These are phyloP conservation scores for Halichoeres trimaculatus DNA, from an alignment of 2,113 vertebrate genomes.

Conservation along the genomic window DNA sequence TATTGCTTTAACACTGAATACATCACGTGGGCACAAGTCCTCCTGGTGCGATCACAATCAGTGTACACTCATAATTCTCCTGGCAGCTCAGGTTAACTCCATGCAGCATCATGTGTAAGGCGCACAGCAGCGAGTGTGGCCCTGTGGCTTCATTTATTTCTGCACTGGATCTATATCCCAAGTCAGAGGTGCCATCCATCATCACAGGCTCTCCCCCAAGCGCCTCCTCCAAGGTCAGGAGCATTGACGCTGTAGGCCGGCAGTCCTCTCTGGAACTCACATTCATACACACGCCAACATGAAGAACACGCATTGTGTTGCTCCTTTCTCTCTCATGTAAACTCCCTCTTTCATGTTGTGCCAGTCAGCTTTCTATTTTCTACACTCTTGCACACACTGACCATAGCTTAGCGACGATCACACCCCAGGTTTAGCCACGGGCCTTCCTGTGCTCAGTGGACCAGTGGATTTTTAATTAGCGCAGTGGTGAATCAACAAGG, in stretches of 20 bases:
- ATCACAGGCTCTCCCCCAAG: constrained; percentile 19
- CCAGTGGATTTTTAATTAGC: constrained; percentile 68
- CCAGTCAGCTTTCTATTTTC: constrained; percentile 11
- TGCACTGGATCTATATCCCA: constrained; percentile 42
- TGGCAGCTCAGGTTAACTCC: constrained; percentile 19
- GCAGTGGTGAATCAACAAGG: constrained; percentile 60
- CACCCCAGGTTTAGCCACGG: constrained; percentile 44
- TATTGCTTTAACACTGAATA: constrained; percentile 7
- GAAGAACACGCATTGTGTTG: background rate
- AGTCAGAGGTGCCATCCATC: constrained; percentile 55
- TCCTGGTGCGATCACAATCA: constrained; percentile 30
- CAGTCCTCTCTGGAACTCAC: constrained; percentile 11
- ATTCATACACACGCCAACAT: background rate
- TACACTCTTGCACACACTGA: constrained; percentile 22
- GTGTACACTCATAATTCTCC: constrained; percentile 37
- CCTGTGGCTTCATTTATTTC: constrained; percentile 21
- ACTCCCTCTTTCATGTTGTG: background rate
- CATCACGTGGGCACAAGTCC: constrained; percentile 24
- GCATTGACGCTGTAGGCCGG: constrained; percentile 17
- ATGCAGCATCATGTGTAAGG: constrained; percentile 55
- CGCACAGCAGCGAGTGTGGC: constrained; percentile 46
- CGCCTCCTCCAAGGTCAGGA: constrained; percentile 62
- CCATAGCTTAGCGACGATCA: constrained; percentile 22
- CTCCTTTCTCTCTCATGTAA: background rate
- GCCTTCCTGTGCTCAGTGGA: constrained; percentile 59